Evolutionary conservation across 2,888 invertebrate genomes (phyloP).

Genomic region (Crossocerus cetratus): DNA sequence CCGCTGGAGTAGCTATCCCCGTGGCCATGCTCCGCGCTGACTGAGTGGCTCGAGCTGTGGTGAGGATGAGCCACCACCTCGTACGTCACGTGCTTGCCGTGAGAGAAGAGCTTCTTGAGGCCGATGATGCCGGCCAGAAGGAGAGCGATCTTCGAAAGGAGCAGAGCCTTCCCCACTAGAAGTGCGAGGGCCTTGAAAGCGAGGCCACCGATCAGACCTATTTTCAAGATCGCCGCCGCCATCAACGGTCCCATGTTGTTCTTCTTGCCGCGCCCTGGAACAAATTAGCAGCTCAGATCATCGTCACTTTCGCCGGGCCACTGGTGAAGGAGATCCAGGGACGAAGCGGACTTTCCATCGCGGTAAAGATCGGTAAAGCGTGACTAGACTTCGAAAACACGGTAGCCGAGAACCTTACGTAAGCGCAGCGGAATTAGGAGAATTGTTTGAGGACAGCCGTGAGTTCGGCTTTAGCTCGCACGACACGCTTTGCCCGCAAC

Average conservation of each 20-base stretch:
- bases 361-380: conserved; percentile 28
- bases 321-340: conserved; percentile 2
- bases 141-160: conserved; percentile 90
- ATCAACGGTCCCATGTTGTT: conserved; percentile 86
- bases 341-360: conserved; percentile 39
- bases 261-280: conserved; percentile 83
- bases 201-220: conserved; percentile 88
- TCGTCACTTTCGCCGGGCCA: conserved; percentile 42
- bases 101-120: conserved; percentile 88
- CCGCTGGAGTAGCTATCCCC: conserved; percentile 80
- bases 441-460: background rate
- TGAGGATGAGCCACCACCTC: conserved; percentile 87
- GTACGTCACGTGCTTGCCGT: conserved; percentile 86
- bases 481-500: background rate
- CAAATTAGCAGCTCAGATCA: background rate
- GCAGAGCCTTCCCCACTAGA: conserved; percentile 90
- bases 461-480: background rate
- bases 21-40: conserved; percentile 74
- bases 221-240: conserved; percentile 88
- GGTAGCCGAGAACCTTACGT: too few relatives aligned
- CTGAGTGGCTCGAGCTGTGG: conserved; percentile 79
- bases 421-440: too few relatives aligned
- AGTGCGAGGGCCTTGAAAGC: conserved; percentile 89
- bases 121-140: conserved; percentile 89
- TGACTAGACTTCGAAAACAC: background rate